Conservation (phyloP, 2,797 vertebrate species). For the Craterocephalus amniculus region DNA sequence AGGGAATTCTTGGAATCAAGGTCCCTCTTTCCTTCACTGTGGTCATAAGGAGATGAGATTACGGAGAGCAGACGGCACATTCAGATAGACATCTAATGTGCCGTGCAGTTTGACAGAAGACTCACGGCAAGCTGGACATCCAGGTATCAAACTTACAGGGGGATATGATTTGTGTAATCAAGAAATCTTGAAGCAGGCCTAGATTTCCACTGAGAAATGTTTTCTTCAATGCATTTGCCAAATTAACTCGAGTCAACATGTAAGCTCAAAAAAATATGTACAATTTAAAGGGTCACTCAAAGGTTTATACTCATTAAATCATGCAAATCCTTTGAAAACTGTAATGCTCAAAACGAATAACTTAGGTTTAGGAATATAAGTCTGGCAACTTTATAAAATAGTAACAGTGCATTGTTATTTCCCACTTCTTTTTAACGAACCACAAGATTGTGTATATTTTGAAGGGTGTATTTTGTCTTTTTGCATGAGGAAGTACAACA, state of each 20-base stretch:
- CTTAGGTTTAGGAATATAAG: neutral
- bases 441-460: neutral
- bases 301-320: neutral
- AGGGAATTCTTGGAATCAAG: conserved; percentile 67
- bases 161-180: neutral
- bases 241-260: neutral
- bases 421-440: neutral
- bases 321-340: neutral
- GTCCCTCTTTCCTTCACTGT: conserved; percentile 37
- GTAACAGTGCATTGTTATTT: neutral
- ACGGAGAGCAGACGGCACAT: conserved; percentile 34
- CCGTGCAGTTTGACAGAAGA: conserved; percentile 31
- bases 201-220: neutral
- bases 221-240: neutral
- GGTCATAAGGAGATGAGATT: conserved; percentile 61
- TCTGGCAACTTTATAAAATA: too few relatives aligned
- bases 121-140: conserved; percentile 32
- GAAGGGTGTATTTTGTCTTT: neutral
- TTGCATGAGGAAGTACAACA: neutral
- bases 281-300: neutral
- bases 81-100: conserved; percentile 55
- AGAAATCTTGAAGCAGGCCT: neutral
- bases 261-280: neutral
- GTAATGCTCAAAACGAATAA: neutral
- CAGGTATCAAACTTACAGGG: neutral